Conservation (phyloP, 1,140 invertebrate genomes). For the Neelides sp. region DNA sequence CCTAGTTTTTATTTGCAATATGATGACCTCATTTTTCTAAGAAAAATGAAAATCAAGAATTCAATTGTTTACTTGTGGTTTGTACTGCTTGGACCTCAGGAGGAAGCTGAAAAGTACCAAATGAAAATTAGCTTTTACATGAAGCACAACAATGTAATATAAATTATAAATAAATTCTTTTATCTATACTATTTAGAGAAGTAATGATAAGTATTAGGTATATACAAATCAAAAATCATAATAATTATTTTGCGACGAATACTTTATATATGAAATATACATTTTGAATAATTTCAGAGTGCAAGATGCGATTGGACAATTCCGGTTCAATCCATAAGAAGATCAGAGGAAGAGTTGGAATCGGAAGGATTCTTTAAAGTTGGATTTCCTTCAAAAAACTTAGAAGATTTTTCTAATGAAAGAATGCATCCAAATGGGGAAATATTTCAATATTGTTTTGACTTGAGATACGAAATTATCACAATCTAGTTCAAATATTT, state of each 20-base stretch:
- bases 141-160: conserved; percentile 16
- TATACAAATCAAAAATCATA: not conserved
- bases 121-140: conserved; percentile 24
- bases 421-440: conserved; percentile 19
- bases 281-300: no score
- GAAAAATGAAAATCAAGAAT: conserved; percentile 19
- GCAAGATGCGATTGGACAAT: conserved; percentile 19
- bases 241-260: no score
- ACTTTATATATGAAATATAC: no score
- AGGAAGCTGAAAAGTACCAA: conserved; percentile 15
- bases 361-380: conserved; percentile 11
- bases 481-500: no score
- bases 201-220: no score
- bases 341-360: conserved; percentile 8
- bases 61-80: conserved; percentile 24
- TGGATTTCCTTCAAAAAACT: conserved; percentile 17
- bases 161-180: not conserved
- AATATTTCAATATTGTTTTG: conserved; percentile 14
- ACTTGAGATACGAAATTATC: conserved; percentile 23
- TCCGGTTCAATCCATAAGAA: conserved; percentile 17
- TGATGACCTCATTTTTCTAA: conserved; percentile 16
- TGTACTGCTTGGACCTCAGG: conserved; percentile 14
- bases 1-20: conserved; percentile 20
- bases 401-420: conserved; percentile 13
- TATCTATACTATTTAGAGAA: no score